These are phyloP conservation scores for Lymantria monacha DNA, from an alignment of 2,888 invertebrate genomes.

Conservation along the genomic window DNA sequence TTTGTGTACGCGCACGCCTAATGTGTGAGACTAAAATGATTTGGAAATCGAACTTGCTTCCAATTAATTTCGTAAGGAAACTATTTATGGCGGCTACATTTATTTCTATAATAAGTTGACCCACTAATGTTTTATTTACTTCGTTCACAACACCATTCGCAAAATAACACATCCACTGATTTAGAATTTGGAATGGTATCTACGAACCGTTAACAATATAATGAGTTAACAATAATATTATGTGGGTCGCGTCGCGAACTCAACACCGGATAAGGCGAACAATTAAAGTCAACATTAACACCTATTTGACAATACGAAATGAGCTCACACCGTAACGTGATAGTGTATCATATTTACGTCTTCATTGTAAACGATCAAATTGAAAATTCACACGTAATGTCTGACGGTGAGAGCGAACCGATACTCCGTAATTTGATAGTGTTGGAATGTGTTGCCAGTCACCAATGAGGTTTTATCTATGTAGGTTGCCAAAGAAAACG, in stretches of 20 bases:
- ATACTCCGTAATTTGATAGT: constrained; percentile 56
- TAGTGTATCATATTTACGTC: constrained; percentile 44
- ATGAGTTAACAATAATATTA: constrained; percentile 70
- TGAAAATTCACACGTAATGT: constrained; percentile 45
- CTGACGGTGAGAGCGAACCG: constrained; percentile 36
- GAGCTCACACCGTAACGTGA: constrained; percentile 44
- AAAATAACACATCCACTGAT: constrained; percentile 48
- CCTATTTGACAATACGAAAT: constrained; percentile 49
- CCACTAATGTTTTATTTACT: constrained; percentile 19
- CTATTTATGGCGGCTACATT: constrained; percentile 19
- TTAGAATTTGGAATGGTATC: constrained; percentile 53
- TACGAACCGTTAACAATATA: constrained; percentile 68
- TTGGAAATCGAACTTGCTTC: constrained; percentile 50
- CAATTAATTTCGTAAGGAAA: constrained; percentile 35
- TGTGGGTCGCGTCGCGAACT: constrained; percentile 68
- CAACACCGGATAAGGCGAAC: constrained; percentile 66
- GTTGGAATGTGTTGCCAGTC: constrained; percentile 53
- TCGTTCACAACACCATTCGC: constrained; percentile 15
- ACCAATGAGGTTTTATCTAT: constrained; percentile 54
- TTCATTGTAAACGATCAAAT: constrained; percentile 50
- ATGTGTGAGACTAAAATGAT: constrained; percentile 58
- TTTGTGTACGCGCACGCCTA: constrained; percentile 67
- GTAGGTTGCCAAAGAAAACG: constrained; percentile 56
- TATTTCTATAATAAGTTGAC: constrained; percentile 20
- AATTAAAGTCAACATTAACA: constrained; percentile 65